Percentiles rank a stretch among this genome's conserved stretches.
phyloP scores from a whole-genome alignment of 2,888 invertebrate genomes.

The Epirrhoe tristata region DNA sequence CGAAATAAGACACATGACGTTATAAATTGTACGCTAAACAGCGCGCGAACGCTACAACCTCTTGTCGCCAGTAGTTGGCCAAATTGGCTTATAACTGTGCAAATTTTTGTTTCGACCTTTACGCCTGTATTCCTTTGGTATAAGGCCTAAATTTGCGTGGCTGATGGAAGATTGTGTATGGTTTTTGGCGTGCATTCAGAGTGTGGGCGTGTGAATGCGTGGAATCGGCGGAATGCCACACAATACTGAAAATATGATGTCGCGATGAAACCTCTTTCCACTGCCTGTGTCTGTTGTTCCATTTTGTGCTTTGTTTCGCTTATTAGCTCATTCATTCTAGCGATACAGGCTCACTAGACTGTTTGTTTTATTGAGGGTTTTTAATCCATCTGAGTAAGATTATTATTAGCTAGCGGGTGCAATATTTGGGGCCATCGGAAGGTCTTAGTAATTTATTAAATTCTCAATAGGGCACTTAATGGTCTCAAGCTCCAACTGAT shows the following conservation, averaged over 20 bases:
- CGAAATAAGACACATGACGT: slow-evolving; percentile 59
- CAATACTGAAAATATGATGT: slow-evolving; percentile 36
- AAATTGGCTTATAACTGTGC: slow-evolving; percentile 59
- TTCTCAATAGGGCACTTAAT: too few relatives aligned
- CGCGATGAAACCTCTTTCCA: slow-evolving; percentile 22
- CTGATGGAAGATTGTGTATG: slow-evolving; percentile 3
- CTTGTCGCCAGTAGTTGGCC: slow-evolving; percentile 58
- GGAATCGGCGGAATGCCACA: slow-evolving; percentile 30
- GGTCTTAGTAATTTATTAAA: too few relatives aligned
- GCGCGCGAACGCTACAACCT: slow-evolving; percentile 55
- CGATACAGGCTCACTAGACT: not conserved
- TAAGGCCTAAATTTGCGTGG: slow-evolving; percentile 33
- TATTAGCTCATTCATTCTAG: slow-evolving; percentile 11
- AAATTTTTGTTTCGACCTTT: slow-evolving; percentile 10
- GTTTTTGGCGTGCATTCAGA: slow-evolving; percentile 39
- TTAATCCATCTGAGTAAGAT: too few relatives aligned
- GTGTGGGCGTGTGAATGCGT: slow-evolving; percentile 33
- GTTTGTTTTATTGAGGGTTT: not conserved
- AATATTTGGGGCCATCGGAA: too few relatives aligned
- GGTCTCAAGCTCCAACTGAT: too few relatives aligned
- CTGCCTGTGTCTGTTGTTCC: slow-evolving; percentile 15
- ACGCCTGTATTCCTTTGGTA: slow-evolving; percentile 5
- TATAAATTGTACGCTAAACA: slow-evolving; percentile 55
- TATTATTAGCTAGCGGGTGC: too few relatives aligned
- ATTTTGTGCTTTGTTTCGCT: slow-evolving; percentile 15